A percentile compares a stretch with the other conserved stretches of the same genome.
phyloP scores from a whole-genome alignment of 2,888 invertebrate species.

The Nysson spinosus region DNA sequence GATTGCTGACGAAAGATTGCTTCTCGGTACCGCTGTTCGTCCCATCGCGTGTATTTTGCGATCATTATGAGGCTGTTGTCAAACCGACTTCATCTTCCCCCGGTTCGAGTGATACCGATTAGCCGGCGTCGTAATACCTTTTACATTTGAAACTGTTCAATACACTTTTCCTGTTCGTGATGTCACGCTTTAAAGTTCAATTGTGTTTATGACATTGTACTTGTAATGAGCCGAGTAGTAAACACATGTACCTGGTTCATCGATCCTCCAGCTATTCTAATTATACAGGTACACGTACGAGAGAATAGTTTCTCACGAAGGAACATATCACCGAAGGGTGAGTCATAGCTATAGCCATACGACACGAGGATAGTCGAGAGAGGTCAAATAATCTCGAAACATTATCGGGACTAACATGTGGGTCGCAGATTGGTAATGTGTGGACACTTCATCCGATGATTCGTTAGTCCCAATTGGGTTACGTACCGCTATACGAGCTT shows the following conservation, averaged over 20 bases:
- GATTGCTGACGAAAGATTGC: conserved; percentile 63
- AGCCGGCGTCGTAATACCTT: conserved; percentile 22
- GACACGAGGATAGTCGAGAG: neutral
- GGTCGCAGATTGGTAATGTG: conserved; percentile 18
- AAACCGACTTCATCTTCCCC: conserved; percentile 26
- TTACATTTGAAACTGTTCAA: conserved; percentile 8
- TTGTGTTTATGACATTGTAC: conserved; percentile 1
- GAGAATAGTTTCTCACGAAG: conserved; percentile 15
- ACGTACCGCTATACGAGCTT: conserved; percentile 47
- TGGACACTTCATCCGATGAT: conserved; percentile 15
- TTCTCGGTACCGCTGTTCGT: conserved; percentile 17
- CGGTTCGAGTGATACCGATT: conserved; percentile 17
- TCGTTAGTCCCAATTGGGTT: conserved; percentile 23
- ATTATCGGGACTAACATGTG: conserved; percentile 13
- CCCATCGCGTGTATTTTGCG: conserved; percentile 49
- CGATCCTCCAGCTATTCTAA: conserved; percentile 8
- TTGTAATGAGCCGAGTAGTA: neutral
- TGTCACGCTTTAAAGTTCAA: neutral
- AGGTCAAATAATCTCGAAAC: conserved; percentile 13
- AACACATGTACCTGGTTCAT: neutral
- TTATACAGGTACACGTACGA: conserved; percentile 1
- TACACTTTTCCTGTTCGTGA: conserved; percentile 11
- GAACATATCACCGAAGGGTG: conserved; percentile 5
- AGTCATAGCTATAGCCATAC: conserved; percentile 20
- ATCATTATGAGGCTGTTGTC: conserved; percentile 45